Evolutionary conservation across 2,113 vertebrate genomes (phyloP), one percentile per base, ranked within the genome.

Genomic region (Platichthys stellatus): DNA sequence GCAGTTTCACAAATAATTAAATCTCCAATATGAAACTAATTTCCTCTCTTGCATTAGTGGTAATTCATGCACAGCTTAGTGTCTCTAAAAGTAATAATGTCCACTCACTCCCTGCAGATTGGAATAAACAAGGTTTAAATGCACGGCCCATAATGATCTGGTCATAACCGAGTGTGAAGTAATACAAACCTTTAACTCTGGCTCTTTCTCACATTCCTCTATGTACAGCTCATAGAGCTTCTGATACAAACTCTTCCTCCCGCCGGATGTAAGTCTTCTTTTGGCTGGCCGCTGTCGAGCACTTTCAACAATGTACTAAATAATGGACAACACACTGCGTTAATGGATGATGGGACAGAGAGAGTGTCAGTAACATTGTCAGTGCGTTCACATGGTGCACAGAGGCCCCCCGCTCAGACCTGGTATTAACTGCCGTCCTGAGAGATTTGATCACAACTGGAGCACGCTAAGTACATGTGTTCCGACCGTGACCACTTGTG

Each of bases 151-250:
- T 78, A 53, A 81, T 62, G n/a, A 74, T 12, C 0, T 1, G 12
- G 20, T 82, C 10, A 72, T 65, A 80, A 80, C 18, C 20, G 11
- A 45, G 26, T 45, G 26, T 56, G 9, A 20, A 3, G 26, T 8
- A 26, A 69, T 5, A 89, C 92, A 87, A 95, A 99, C 98, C 97
- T 99, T 99, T 90, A 98, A 94, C 86, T 99, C 98, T 54, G 98
- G 98, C 83, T 99, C 98, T 90, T 97, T 99, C 91, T 99, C 98
- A 96, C 97, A 99, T 96, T 99, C 97, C 90, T 99, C 98, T 84
- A 97, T 95, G 91, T 98, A 98, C 35, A 99, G 92, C 91, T 99
- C 98, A 95, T 99, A 97, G 70, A 99, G 96, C 89, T 99, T 99
- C 93, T 99, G 98, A 95, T 98, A 97, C 78, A 99, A 92, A 87